Conservation (phyloP, 2,797 vertebrate species). For the Cryptoblepharus egeriae region DNA sequence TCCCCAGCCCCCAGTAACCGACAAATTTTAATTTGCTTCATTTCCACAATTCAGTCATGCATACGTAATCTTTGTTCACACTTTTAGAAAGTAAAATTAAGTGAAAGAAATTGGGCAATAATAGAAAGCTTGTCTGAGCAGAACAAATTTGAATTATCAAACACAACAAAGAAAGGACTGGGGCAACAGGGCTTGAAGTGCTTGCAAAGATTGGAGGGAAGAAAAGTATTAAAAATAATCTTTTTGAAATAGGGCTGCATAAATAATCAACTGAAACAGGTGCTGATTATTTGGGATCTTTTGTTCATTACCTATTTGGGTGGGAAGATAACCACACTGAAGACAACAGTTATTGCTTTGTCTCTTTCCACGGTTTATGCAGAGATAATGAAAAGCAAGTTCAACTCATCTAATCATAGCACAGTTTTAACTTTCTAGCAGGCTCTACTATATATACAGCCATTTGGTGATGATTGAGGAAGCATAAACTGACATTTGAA, state of each 20-base stretch:
- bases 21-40: constrained; percentile 75
- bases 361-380: constrained; percentile 57
- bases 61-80: constrained; percentile 78
- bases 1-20: constrained; percentile 64
- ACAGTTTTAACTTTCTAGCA: constrained; percentile 49
- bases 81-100: constrained; percentile 76
- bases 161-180: constrained; percentile 52
- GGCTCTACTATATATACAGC: constrained; percentile 36
- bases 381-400: constrained; percentile 49
- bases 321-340: constrained; percentile 61
- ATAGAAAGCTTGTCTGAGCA: constrained; percentile 78
- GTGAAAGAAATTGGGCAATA: constrained; percentile 76
- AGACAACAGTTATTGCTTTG: constrained; percentile 63
- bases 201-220: constrained; percentile 59
- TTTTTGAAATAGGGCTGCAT: constrained; percentile 53
- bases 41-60: constrained; percentile 72
- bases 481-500: constrained; percentile 51
- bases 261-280: constrained; percentile 66
- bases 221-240: background rate
- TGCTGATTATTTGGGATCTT: constrained; percentile 67
- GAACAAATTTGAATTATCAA: constrained; percentile 76
- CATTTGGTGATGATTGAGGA: constrained; percentile 12
- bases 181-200: constrained; percentile 63
- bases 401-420: constrained; percentile 56
- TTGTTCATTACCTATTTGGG: constrained; percentile 53